These are phyloP conservation scores for Mionectes olivaceus DNA, from an alignment of 2,797 vertebrate genomes.

Conservation along the genomic window DNA sequence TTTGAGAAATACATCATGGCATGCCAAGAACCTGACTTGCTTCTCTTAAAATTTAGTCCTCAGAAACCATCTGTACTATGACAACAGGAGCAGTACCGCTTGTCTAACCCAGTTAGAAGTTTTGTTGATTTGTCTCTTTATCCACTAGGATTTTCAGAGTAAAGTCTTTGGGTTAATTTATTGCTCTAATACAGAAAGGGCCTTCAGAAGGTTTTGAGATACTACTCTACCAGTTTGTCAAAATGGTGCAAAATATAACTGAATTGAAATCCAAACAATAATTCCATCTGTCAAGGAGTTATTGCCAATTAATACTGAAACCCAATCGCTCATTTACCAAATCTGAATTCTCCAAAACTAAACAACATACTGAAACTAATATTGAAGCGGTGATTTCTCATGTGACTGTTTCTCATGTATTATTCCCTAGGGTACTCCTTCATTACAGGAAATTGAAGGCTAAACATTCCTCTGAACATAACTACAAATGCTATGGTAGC, in stretches of 20 bases:
- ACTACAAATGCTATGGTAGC: background rate
- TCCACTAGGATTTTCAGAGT: background rate
- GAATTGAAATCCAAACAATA: background rate
- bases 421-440: background rate
- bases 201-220: background rate
- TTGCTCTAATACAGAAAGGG: background rate
- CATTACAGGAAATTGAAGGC: background rate
- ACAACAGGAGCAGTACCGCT: background rate
- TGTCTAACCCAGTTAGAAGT: background rate
- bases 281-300: background rate
- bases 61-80: background rate
- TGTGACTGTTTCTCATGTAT: background rate
- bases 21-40: background rate
- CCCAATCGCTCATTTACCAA: background rate
- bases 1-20: background rate
- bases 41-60: conserved; percentile 20
- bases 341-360: background rate
- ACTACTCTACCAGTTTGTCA: background rate
- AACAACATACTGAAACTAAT: background rate
- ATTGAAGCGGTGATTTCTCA: background rate
- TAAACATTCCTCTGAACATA: background rate
- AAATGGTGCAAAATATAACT: background rate
- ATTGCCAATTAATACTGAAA: background rate
- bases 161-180: background rate
- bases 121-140: background rate